phyloP scores from a whole-genome alignment of 2,888 invertebrate genomes.

The Parnassius glacialis region DNA sequence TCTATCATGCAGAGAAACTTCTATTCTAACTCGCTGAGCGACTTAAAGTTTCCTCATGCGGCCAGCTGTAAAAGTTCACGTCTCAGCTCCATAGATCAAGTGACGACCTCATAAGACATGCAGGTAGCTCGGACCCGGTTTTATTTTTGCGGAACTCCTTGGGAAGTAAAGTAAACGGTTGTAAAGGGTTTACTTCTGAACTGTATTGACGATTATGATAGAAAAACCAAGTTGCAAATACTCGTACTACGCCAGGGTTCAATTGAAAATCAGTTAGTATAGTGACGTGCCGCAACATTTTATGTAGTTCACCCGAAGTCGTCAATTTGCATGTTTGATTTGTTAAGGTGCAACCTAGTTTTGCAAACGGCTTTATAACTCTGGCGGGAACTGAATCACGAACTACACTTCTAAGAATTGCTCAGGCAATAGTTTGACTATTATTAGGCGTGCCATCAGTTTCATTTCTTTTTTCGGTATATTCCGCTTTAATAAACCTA shows the following conservation, averaged over 20 bases:
- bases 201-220: no score
- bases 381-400: conserved; percentile 29
- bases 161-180: no score
- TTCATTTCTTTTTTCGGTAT: not conserved
- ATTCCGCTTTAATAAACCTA: not conserved
- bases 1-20: no score
- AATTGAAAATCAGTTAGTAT: not conserved
- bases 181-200: no score
- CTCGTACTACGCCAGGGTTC: not conserved
- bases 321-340: conserved; percentile 27
- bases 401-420: conserved; percentile 30
- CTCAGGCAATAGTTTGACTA: conserved; percentile 22
- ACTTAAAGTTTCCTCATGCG: no score
- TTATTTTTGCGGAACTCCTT: no score
- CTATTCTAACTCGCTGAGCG: no score
- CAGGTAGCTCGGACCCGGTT: no score
- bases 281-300: conserved; percentile 4
- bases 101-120: no score
- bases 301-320: conserved; percentile 17
- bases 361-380: conserved; percentile 15
- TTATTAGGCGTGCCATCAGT: conserved; percentile 7
- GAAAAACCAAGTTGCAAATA: no score
- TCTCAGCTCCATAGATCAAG: no score
- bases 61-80: no score
- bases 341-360: conserved; percentile 24